These are phyloP conservation scores for Crocallis elinguaria DNA, from an alignment of 2,888 invertebrate genomes.

Conservation along the genomic window DNA sequence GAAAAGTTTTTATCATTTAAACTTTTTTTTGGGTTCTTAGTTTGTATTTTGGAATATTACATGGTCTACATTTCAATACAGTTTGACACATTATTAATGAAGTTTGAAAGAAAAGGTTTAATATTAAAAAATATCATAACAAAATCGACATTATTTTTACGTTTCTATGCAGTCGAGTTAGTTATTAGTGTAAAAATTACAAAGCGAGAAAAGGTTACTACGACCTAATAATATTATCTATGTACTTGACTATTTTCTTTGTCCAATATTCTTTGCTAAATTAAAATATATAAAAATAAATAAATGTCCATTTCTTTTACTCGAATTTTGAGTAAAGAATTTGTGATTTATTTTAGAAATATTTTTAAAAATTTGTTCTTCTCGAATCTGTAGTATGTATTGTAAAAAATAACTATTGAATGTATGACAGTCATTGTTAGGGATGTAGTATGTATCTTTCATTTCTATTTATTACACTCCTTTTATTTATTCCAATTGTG, in stretches of 20 bases:
- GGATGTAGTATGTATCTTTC: constrained; percentile 23
- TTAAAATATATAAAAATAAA: constrained; percentile 11
- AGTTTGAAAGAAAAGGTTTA: too few species aligned
- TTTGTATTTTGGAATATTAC: too few species aligned
- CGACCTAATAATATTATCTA: not conserved
- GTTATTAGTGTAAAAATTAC: too few species aligned
- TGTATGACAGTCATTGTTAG: constrained; percentile 39
- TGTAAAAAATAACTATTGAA: constrained; percentile 35
- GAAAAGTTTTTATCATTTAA: too few species aligned
- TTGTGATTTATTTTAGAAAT: constrained; percentile 33
- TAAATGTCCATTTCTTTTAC: constrained; percentile 31
- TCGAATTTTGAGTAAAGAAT: constrained; percentile 27
- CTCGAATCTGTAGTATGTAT: constrained; percentile 38
- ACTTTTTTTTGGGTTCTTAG: too few species aligned
- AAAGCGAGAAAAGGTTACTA: not conserved
- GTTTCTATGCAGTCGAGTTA: not conserved
- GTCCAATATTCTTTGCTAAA: constrained; percentile 2
- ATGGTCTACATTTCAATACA: too few species aligned
- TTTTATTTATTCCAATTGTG: constrained; percentile 35
- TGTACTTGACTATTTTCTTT: constrained; percentile 4
- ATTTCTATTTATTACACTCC: constrained; percentile 32
- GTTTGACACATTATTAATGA: too few species aligned
- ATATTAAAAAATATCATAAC: too few species aligned
- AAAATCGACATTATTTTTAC: too few species aligned
- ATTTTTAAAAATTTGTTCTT: constrained; percentile 35